Conservation (phyloP, 2,113 vertebrate species). For the Microtus ochrogaster region DNA sequence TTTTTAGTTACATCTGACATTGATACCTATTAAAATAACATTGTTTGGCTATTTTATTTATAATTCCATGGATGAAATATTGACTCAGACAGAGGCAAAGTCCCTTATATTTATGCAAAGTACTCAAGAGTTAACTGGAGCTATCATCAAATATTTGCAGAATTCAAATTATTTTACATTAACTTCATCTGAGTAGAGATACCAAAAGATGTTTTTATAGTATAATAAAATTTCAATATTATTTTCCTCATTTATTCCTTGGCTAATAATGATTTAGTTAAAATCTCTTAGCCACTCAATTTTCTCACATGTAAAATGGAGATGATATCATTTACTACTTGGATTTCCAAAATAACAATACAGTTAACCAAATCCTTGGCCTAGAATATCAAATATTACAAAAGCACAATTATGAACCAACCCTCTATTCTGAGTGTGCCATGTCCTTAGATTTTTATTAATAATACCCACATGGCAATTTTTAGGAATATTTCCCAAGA, state of each 20-base stretch:
- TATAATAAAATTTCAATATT: neutral
- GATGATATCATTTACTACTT: neutral
- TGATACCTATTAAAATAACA: neutral
- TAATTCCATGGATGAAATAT: neutral
- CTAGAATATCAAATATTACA: neutral
- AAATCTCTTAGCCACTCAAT: neutral
- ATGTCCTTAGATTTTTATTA: neutral
- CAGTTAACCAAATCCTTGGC: neutral
- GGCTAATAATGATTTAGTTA: neutral
- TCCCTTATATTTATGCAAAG: neutral
- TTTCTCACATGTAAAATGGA: neutral
- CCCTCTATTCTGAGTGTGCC: neutral
- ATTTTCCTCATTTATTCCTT: neutral
- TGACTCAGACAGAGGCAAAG: neutral
- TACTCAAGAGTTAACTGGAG: neutral
- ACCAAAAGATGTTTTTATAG: neutral
- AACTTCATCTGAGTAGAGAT: neutral
- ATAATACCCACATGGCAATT: neutral
- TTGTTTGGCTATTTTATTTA: neutral
- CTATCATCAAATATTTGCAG: neutral
- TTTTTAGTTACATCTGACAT: neutral
- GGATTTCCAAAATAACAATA: neutral
- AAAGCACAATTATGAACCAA: neutral
- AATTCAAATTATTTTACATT: neutral
- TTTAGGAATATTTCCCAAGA: neutral